Conservation (phyloP, 1,140 invertebrate genomes). For the Bombus confusus region DNA sequence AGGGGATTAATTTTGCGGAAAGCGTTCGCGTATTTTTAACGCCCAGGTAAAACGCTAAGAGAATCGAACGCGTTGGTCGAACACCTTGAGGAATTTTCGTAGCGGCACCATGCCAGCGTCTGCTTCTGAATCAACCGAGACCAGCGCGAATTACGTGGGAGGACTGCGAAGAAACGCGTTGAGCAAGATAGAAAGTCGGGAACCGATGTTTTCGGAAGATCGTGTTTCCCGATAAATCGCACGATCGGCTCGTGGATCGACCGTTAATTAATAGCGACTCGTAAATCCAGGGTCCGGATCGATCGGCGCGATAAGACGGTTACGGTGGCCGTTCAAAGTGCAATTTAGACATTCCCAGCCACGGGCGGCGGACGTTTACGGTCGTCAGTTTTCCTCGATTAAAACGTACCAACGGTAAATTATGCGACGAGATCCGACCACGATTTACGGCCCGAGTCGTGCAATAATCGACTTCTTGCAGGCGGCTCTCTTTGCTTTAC, state of each 20-base stretch:
- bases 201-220: background rate
- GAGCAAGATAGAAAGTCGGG: background rate
- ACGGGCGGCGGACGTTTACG: constrained; percentile 13
- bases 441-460: background rate
- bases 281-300: constrained; percentile 1
- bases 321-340: background rate
- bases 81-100: constrained; percentile 49
- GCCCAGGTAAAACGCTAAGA: no score
- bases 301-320: background rate
- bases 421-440: background rate
- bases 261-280: constrained; percentile 16
- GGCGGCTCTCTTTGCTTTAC: background rate
- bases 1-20: no score
- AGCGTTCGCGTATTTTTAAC: no score
- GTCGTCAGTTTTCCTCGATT: constrained; percentile 13
- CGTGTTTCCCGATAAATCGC: background rate
- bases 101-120: constrained; percentile 3
- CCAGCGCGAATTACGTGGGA: constrained; percentile 21
- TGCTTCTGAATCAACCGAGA: no score
- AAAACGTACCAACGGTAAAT: constrained; percentile 8
- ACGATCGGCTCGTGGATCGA: background rate
- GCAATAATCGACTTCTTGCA: no score
- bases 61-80: no score
- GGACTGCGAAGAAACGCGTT: background rate
- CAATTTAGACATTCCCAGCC: background rate